These are phyloP conservation scores for Amiota mariae DNA, from an alignment of 2,888 invertebrate genomes.

Conservation along the genomic window DNA sequence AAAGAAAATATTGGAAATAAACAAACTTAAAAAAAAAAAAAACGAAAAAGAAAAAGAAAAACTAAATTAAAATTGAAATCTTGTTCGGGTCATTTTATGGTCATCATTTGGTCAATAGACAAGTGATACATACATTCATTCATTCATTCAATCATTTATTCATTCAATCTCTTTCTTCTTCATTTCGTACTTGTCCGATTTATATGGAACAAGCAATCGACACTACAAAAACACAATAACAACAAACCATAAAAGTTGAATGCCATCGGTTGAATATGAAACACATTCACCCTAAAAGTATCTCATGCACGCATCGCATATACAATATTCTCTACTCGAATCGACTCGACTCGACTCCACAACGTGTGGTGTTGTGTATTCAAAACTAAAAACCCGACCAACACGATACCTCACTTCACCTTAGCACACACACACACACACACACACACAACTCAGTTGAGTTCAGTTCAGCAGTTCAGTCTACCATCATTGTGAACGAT, in stretches of 20 bases:
- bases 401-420: neutral
- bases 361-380: no score
- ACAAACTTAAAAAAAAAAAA: no score
- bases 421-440: no score
- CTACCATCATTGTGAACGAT: constrained; percentile 33
- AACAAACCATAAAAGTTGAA: constrained; percentile 48
- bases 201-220: no score
- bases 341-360: no score
- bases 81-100: constrained; percentile 38
- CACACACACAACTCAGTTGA: no score
- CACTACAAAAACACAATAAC: constrained; percentile 28
- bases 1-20: no score
- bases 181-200: no score
- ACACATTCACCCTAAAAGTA: neutral
- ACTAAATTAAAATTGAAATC: constrained; percentile 40
- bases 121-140: constrained; percentile 46
- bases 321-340: no score
- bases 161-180: neutral
- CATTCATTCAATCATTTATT: neutral
- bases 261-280: constrained; percentile 28
- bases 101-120: constrained; percentile 52
- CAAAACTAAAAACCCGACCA: neutral
- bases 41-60: no score
- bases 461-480: no score
- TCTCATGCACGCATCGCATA: no score